Evolutionary conservation across 2,888 invertebrate species (phyloP).

Genomic region (Synanthedon tipuliformis): DNA sequence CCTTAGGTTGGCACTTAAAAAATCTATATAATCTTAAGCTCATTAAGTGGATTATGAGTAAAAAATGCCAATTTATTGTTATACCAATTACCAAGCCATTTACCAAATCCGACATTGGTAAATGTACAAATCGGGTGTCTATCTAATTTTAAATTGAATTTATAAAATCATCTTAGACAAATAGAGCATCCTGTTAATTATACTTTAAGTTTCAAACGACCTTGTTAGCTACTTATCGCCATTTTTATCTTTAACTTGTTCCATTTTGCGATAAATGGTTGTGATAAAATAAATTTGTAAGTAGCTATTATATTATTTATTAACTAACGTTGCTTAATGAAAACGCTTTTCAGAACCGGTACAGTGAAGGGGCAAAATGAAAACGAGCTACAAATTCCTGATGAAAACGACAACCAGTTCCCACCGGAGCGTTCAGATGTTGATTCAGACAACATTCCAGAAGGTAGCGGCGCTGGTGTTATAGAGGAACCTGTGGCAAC

Average conservation of each 20-base stretch:
- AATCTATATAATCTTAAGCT: no score
- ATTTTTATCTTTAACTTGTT: slow-evolving; percentile 50
- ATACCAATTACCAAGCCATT: no score
- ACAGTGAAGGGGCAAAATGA: slow-evolving; percentile 32
- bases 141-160: no score
- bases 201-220: slow-evolving; percentile 19
- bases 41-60: no score
- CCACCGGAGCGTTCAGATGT: slow-evolving; percentile 35
- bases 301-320: slow-evolving; percentile 12
- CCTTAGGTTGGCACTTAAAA: no score
- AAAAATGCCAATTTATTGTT: no score
- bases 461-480: slow-evolving; percentile 39
- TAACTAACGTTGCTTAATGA: slow-evolving; percentile 14
- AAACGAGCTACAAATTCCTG: slow-evolving; percentile 44
- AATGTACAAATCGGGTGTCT: no score
- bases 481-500: slow-evolving; percentile 23
- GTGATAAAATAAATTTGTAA: slow-evolving; percentile 40
- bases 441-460: slow-evolving; percentile 28
- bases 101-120: no score
- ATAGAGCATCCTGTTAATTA: slow-evolving; percentile 1
- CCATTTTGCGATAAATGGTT: slow-evolving; percentile 48
- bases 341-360: slow-evolving; percentile 26
- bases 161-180: not conserved
- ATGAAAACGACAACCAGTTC: slow-evolving; percentile 51
- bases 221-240: slow-evolving; percentile 41